phyloP scores from a whole-genome alignment of 2,113 vertebrate species.

The Stegostoma tigrinum region DNA sequence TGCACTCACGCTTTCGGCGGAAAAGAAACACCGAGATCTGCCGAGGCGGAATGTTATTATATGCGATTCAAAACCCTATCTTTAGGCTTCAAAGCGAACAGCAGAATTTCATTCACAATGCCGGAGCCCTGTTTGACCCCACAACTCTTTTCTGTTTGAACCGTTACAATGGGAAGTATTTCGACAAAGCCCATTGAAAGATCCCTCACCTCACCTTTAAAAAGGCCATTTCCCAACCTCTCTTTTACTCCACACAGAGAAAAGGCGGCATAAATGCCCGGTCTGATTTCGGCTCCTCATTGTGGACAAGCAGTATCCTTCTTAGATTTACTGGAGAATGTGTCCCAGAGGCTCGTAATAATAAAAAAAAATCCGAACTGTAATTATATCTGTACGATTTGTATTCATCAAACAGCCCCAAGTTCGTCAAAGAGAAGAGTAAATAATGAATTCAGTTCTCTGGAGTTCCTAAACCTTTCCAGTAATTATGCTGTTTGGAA shows the following conservation, averaged over 20 bases:
- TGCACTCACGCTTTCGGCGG: not conserved
- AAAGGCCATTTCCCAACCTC: not conserved
- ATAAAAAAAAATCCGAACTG: conserved; percentile 33
- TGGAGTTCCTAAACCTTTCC: conserved; percentile 46
- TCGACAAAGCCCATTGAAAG: not conserved
- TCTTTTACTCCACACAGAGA: not conserved
- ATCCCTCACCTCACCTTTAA: conserved; percentile 11
- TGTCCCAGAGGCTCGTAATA: conserved; percentile 21
- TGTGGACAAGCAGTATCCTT: not conserved
- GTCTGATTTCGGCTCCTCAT: not conserved
- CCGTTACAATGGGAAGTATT: conserved; percentile 27
- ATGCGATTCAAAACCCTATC: not conserved
- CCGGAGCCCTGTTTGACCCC: not conserved
- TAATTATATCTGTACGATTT: conserved; percentile 37
- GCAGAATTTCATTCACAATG: conserved; percentile 6
- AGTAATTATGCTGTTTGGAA: conserved; percentile 64
- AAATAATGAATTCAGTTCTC: conserved; percentile 46
- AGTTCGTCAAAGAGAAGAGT: conserved; percentile 37
- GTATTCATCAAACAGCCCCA: conserved; percentile 37
- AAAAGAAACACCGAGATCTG: not conserved
- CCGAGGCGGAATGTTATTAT: not conserved
- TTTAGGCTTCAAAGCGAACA: not conserved
- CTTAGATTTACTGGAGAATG: conserved; percentile 25
- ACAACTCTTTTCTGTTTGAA: not conserved
- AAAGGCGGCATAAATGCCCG: not conserved